Base-by-base conservation (phyloP, 1,140 invertebrate genomes). In the Contarinia nasturtii region DNA sequence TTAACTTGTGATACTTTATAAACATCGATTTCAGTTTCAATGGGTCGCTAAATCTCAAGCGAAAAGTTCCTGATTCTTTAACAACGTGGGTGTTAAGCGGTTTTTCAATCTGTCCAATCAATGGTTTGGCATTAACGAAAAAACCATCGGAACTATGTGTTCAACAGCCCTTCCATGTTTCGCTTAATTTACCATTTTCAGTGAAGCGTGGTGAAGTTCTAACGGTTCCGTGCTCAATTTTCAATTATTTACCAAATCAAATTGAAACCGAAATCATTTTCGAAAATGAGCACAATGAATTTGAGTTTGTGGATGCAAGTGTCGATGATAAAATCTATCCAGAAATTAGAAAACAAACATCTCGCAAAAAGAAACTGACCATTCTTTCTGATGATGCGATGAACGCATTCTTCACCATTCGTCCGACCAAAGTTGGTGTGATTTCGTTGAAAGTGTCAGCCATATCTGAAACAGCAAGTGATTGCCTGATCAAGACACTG, bases 41-140 rank as follows among this genome's bases (percentile, higher is more conserved):
- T 0, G 50, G 52, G 0, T 50, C 41, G 0, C 53, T 58, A 7
- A 69, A 70, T 27, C 65, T 66, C 38, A 46, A 38, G 0, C 59
- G 57, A 38, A 64, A 60, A 45, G 79, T 90, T 22, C 93, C 93
- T 1, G 81, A 89, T 51, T 85, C 86, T 0, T 87, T 96, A 10
- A 94, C 88, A 0, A 88, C 86, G 1, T 97, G 92, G 90, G 72
- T 86, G 17, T 72, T 96, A 0, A 86, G 83, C 33, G 94, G 86
- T 1, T 98, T 98, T 61, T 88, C 93, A 1, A 68, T 97, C 36
- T 86, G 91, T 65, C 70, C 81, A 1, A 67, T 80, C 7, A 67
- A 79, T 47, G 94, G 93, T 17, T 70, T 98, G 1, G 90, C 87
- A 2, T 67, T 97, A 3, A 77, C 85, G 11, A 64, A 78, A 44